These are phyloP conservation scores for Bufo bufo DNA, from an alignment of 2,113 vertebrate species.

Conservation along the genomic window DNA sequence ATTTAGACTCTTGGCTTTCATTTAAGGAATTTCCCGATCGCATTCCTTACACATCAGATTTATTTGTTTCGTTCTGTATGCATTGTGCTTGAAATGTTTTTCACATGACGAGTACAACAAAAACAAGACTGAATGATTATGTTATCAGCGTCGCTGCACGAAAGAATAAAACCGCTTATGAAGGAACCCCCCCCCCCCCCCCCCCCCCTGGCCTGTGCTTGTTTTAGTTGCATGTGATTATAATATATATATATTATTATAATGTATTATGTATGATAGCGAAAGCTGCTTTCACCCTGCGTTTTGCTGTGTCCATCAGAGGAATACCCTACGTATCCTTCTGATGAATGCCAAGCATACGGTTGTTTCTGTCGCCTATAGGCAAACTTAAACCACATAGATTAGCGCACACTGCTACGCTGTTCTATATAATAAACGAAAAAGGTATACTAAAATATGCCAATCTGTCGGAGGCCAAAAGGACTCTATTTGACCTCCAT, in stretches of 20 bases:
- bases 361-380: no score
- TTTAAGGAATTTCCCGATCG: slow-evolving; percentile 37
- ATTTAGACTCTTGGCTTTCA: slow-evolving; percentile 35
- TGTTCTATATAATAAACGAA: no score
- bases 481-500: no score
- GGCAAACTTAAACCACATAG: no score
- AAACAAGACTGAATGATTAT: slow-evolving; percentile 25
- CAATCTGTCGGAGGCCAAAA: no score
- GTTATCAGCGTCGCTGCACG: background rate
- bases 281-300: no score
- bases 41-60: slow-evolving; percentile 39
- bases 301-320: no score
- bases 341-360: no score
- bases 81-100: slow-evolving; percentile 27
- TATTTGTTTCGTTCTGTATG: slow-evolving; percentile 6
- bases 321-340: no score
- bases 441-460: no score
- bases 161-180: background rate
- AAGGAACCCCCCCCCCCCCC: background rate
- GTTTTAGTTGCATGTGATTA: background rate
- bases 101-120: slow-evolving; percentile 11
- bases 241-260: background rate
- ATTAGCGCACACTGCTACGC: no score
- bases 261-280: no score
- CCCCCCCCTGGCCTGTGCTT: background rate